Base-by-base conservation (phyloP, 2,113 vertebrate genomes). In the Nasalis larvatus region DNA sequence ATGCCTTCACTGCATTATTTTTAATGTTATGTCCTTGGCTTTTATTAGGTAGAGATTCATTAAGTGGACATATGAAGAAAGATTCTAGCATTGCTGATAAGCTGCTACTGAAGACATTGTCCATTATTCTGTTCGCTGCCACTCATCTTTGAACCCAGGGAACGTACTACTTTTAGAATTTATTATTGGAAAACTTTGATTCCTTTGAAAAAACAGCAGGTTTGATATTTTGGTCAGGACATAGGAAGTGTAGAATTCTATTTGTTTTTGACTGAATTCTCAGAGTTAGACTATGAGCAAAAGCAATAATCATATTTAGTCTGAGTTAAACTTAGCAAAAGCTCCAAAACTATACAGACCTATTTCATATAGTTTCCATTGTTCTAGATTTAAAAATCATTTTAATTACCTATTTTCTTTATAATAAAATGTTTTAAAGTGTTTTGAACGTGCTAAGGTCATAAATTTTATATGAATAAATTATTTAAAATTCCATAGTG, bases 1-100 rank as follows among this genome's bases (percentile, higher is more conserved):
- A 60, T 69, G 2, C 27, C 47, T 49, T 96, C 42, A 80, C 49
- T 76, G 25, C 2, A n/a, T 68, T 82, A 68, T 69, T 66, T 91
- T 90, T 95, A 94, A 85, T 89, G 58, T n/a, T 74, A 20, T 91
- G n/a, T 5, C 52, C 20, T 37, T 89, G 78, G 52, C 80, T 97
- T 92, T 73, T 89, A 89, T 95, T 86, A 60, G 88, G 42, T 30
- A 25, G 60, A 82, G n/a, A 92, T 93, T 93, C 40, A 73, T 35
- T 89, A 91, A 78, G 30, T 40, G 35, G 16, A 56, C 45, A 60
- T 27, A 58, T 47, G 82, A 91, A 91, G 52, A 80, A 82, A 54
- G 94, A 13, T 68, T 83, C 47, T 3, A 86, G n/a, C 25, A 49
- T 66, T 58, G 1, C 25, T 54, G 16, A 68, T 35, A 32, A 95